Conservation (phyloP, 2,888 invertebrate genomes). For the Hymenopus coronatus region DNA sequence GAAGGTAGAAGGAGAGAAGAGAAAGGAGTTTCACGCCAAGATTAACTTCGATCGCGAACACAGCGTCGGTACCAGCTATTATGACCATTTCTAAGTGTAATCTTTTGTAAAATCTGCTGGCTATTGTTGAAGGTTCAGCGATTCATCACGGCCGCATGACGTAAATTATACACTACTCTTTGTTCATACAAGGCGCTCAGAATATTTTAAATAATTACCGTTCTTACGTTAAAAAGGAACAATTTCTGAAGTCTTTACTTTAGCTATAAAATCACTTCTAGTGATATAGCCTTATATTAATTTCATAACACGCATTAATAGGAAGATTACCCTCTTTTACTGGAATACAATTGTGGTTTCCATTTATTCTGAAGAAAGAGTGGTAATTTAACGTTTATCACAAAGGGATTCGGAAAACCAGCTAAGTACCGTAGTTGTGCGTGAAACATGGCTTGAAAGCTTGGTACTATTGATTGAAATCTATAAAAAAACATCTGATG, state of each 20-base stretch:
- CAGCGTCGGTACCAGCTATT: background rate
- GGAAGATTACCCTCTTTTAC: background rate
- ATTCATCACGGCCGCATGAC: slow-evolving; percentile 1
- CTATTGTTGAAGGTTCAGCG: background rate
- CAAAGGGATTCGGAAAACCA: no score
- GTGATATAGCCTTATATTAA: background rate
- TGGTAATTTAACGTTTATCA: no score
- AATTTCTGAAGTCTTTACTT: background rate
- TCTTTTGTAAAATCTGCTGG: background rate
- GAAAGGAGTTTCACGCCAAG: background rate
- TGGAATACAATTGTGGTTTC: background rate
- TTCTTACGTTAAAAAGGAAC: background rate
- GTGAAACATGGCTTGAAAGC: no score
- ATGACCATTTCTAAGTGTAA: background rate
- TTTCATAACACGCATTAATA: background rate
- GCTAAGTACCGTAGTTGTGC: no score
- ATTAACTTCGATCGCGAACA: slow-evolving; percentile 4
- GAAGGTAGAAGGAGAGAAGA: background rate
- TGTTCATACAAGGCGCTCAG: background rate
- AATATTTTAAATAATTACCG: slow-evolving; percentile 2
- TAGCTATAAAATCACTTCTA: background rate
- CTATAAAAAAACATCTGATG: no score
- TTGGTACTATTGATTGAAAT: no score
- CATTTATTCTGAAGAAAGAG: no score
- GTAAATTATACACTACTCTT: slow-evolving; percentile 2